Evolutionary conservation across 2,797 vertebrate species (phyloP).

Genomic region (Scomberomorus guttatus): DNA sequence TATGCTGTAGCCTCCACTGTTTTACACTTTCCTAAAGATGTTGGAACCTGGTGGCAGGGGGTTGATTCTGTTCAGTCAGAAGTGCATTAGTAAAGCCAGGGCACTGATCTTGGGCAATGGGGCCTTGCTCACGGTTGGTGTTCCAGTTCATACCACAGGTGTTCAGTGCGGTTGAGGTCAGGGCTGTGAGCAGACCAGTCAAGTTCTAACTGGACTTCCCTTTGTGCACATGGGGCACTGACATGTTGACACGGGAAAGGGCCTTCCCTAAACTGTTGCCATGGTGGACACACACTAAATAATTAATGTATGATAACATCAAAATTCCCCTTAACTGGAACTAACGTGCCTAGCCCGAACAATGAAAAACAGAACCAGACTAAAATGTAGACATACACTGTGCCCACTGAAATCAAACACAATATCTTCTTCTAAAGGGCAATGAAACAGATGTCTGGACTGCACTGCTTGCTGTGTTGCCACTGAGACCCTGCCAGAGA

Average conservation of each 20-base stretch:
- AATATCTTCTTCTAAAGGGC: not conserved
- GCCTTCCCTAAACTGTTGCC: too few species aligned
- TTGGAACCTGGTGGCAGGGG: not conserved
- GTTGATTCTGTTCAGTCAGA: slow-evolving; percentile 1
- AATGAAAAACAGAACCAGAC: not conserved
- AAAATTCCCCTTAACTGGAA: not conserved
- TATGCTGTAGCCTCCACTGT: not conserved
- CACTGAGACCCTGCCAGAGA: not conserved
- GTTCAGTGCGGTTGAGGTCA: not conserved
- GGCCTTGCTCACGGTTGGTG: not conserved
- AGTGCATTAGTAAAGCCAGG: not conserved
- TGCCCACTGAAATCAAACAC: not conserved
- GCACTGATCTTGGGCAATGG: not conserved
- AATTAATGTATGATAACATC: not conserved
- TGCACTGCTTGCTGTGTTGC: not conserved
- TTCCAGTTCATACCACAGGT: slow-evolving; percentile 1
- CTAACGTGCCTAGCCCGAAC: not conserved
- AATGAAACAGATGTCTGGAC: not conserved
- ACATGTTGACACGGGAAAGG: too few species aligned
- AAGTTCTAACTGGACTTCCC: not conserved
- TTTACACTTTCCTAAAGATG: not conserved
- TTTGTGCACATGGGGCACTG: not conserved
- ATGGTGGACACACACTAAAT: not conserved
- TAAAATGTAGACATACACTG: not conserved
- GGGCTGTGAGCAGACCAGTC: not conserved